Base-by-base conservation (phyloP, 2,888 invertebrate genomes). In the Lypha dubia region DNA sequence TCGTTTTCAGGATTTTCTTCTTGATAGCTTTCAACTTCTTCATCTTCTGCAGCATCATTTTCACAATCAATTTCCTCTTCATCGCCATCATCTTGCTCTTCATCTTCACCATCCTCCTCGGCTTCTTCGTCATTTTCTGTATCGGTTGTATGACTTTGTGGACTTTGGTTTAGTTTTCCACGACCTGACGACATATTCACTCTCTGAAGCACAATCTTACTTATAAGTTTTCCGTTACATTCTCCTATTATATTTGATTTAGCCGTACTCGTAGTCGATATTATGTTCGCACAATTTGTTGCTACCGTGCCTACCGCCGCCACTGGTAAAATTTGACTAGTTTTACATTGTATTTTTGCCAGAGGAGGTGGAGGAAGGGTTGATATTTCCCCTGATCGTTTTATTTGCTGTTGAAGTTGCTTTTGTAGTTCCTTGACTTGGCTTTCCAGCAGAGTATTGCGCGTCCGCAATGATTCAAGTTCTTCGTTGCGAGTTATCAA, bases 401-500 rank as follows among this genome's bases (percentile, higher is more conserved):
- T 88, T 20, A 87, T 86, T 62, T 80, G 82, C 13, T 86, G 86
- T 38, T 87, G 87, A 49, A 88, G 68, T 71, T 88, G 89, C 58
- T 87, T 87, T 4, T 87, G 88, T 13, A 89, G 51, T 17, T 90
- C 89, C 13, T 89, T 88, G 3, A 89, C 86, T 13, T 88, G 87
- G 13, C 87, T 87, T 73, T 89, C 89, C 11, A 90, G 79, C 20
- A 88, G 88, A 17, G 88, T 88, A 60, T 90, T 88, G 41, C 90
- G 89, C 0, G 87, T 53, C n/a, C 94, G 93, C 93, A 98, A 95
- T 92, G 95, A 94, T 91, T 96, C 95, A 93, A 96, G 96, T 93
- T 97, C 97, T 88, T 95, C 94, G 89, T 94, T 94, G 44, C 97
- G 93, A 74, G 94, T 93, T 80, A 95, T 94, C 86, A 96, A 94